Evolutionary conservation across 2,888 invertebrate species (phyloP).

Genomic region (Alsophila aescularia): DNA sequence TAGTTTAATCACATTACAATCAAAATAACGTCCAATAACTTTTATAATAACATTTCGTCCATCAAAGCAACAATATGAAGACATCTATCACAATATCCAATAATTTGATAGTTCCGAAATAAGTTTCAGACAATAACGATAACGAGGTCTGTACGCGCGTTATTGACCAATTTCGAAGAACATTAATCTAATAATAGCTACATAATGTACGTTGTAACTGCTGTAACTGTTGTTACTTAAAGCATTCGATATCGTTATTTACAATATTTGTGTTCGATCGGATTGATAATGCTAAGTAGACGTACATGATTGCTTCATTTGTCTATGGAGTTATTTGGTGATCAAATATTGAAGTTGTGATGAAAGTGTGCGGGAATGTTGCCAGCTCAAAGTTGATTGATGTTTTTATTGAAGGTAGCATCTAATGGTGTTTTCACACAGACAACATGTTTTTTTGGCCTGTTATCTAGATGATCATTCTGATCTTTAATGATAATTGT

Average conservation of each 20-base stretch:
- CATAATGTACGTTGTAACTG: slow-evolving; percentile 31
- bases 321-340: slow-evolving; percentile 21
- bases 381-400: background rate
- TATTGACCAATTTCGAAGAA: slow-evolving; percentile 67
- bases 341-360: slow-evolving; percentile 29
- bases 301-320: slow-evolving; percentile 61
- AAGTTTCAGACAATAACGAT: slow-evolving; percentile 54
- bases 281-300: slow-evolving; percentile 45
- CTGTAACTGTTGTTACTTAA: slow-evolving; percentile 31
- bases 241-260: slow-evolving; percentile 21
- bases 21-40: slow-evolving; percentile 20
- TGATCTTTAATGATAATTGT: too few species aligned
- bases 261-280: slow-evolving; percentile 48
- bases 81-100: slow-evolving; percentile 51
- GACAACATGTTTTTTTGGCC: too few species aligned
- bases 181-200: slow-evolving; percentile 71
- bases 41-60: slow-evolving; percentile 17
- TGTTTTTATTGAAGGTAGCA: too few species aligned
- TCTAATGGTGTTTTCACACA: too few species aligned
- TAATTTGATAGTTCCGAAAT: slow-evolving; percentile 48
- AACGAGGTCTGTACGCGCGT: slow-evolving; percentile 58
- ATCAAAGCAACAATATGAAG: slow-evolving; percentile 34
- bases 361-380: slow-evolving; percentile 31
- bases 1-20: slow-evolving; percentile 14
- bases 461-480: too few species aligned